A percentile compares a stretch with the other conserved stretches of the same genome.
Conservation (phyloP, 2,888 invertebrate species). For the Nomada hirtipes region DNA sequence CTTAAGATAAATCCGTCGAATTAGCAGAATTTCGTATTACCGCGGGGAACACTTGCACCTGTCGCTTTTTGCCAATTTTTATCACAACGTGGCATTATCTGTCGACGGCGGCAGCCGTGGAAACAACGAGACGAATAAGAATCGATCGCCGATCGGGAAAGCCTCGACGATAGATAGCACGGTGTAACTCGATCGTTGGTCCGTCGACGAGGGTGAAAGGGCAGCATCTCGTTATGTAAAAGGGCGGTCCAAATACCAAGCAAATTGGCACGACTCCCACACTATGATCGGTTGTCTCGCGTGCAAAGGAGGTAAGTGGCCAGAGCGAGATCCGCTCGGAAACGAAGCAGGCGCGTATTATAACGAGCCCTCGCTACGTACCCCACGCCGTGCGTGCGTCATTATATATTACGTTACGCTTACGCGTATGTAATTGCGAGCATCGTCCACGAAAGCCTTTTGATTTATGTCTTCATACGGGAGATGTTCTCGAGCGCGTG, state of each 20-base stretch:
- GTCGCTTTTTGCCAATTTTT: background rate
- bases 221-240: constrained; percentile 72
- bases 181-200: constrained; percentile 47
- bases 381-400: constrained; percentile 74
- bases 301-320: constrained; percentile 53
- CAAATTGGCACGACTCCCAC: constrained; percentile 83
- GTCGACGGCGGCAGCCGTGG: too few species aligned
- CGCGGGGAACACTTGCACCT: background rate
- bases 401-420: constrained; percentile 82
- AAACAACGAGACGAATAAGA: constrained; percentile 23
- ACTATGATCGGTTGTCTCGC: constrained; percentile 68
- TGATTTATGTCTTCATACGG: constrained; percentile 83
- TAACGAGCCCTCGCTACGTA: constrained; percentile 76
- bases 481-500: constrained; percentile 78
- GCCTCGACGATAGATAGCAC: constrained; percentile 26
- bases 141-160: background rate
- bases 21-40: too few species aligned
- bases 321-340: constrained; percentile 60
- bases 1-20: background rate
- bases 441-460: constrained; percentile 81
- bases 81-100: too few species aligned
- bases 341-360: constrained; percentile 72
- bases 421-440: constrained; percentile 83
- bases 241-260: constrained; percentile 79
- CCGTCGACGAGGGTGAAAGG: constrained; percentile 59